Percentiles rank a stretch among this genome's conserved stretches.
Conservation (phyloP, 2,113 vertebrate genomes). For the Mus musculus region GRCm39 chr12:99664001-99664500, state of each 20-base stretch:
- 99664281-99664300: background rate
- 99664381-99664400: background rate
- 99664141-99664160: too few species aligned
- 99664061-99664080: too few species aligned
- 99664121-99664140: too few species aligned
- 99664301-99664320: background rate
- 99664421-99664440: background rate
- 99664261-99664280: background rate
- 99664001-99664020: too few species aligned
- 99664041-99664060: too few species aligned
- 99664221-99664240: background rate
- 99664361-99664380: background rate
- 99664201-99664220: background rate
- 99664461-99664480: background rate
- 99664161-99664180: too few species aligned
- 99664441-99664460: background rate
- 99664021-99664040: too few species aligned
- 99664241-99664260: background rate
- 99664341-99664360: background rate
- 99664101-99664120: too few species aligned
- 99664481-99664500: background rate
- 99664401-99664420: background rate
- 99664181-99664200: too few species aligned
- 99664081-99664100: too few species aligned
- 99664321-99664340: background rate